Percentiles rank a stretch among this genome's conserved stretches.
Evolutionary conservation across 2,888 invertebrate genomes (phyloP).

Genomic region (Papilio gigon): DNA sequence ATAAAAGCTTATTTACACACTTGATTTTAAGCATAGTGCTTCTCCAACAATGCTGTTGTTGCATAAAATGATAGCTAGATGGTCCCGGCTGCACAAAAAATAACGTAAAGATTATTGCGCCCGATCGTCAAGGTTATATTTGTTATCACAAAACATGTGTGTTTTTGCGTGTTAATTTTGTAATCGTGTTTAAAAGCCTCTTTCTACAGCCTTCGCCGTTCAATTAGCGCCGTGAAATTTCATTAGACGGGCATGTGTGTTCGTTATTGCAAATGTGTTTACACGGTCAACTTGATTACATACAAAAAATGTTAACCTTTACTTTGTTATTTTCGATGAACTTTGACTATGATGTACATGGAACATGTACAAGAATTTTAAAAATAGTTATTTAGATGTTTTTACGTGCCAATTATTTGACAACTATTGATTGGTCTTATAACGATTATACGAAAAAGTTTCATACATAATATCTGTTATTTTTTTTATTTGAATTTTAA

Average conservation of each 20-base stretch:
- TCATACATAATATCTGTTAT: no score
- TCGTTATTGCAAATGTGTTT: conserved; percentile 37
- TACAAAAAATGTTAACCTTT: conserved; percentile 17
- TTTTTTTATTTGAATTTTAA: no score
- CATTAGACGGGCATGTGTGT: conserved; percentile 34
- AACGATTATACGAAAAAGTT: no score
- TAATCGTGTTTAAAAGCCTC: conserved; percentile 25
- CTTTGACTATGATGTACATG: neutral
- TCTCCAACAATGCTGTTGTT: neutral
- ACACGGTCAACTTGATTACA: conserved; percentile 6
- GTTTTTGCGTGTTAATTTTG: conserved; percentile 22
- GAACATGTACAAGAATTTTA: neutral
- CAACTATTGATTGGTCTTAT: no score
- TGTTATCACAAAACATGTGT: conserved; percentile 16
- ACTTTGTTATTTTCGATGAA: conserved; percentile 1
- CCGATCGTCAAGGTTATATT: conserved; percentile 10
- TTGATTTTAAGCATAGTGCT: neutral
- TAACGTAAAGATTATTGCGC: neutral
- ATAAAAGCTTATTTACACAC: neutral
- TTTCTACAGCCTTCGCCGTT: conserved; percentile 41
- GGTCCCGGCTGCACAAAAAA: neutral
- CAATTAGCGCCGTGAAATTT: conserved; percentile 42
- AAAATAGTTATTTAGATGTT: no score
- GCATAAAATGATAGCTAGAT: neutral
- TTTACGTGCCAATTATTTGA: no score